Evolutionary conservation across 2,797 vertebrate genomes (phyloP).

Genomic region (Rhinella marina): DNA sequence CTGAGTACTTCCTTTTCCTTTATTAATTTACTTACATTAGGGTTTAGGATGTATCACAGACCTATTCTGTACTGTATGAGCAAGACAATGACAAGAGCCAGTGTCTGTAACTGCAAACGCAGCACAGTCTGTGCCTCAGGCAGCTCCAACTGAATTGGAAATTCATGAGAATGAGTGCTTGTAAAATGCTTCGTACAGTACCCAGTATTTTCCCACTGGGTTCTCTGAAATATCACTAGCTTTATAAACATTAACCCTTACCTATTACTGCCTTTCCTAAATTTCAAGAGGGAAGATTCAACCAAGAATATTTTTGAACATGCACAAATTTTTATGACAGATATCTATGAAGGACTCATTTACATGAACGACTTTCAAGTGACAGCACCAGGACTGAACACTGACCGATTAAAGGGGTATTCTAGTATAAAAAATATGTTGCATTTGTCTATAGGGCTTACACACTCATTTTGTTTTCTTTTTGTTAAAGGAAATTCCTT

Average conservation of each 20-base stretch:
- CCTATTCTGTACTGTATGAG: constrained; percentile 25
- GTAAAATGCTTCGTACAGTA: constrained; percentile 36
- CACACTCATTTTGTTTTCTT: not conserved
- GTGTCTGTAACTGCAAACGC: constrained; percentile 35
- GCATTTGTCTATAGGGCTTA: not conserved
- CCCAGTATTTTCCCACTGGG: constrained; percentile 11
- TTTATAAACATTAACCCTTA: constrained; percentile 24
- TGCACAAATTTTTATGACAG: not conserved
- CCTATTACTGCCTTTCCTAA: not conserved
- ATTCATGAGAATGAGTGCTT: constrained; percentile 39
- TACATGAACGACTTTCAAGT: not conserved
- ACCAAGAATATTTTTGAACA: not conserved
- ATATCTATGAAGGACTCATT: not conserved
- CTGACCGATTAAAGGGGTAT: no score
- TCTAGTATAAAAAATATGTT: no score
- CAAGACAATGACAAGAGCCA: constrained; percentile 40
- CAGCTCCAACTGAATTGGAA: constrained; percentile 38
- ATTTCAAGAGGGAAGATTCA: not conserved
- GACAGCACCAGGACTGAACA: not conserved
- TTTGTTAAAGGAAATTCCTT: not conserved
- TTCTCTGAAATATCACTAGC: constrained; percentile 17
- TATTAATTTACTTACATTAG: constrained; percentile 26
- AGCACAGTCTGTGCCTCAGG: constrained; percentile 35
- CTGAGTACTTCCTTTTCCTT: constrained; percentile 16
- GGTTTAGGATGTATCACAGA: constrained; percentile 41